Evolutionary conservation across 2,888 invertebrate genomes (phyloP), one percentile per base, ranked within the genome.

Genomic region (Euzophera pinguis): DNA sequence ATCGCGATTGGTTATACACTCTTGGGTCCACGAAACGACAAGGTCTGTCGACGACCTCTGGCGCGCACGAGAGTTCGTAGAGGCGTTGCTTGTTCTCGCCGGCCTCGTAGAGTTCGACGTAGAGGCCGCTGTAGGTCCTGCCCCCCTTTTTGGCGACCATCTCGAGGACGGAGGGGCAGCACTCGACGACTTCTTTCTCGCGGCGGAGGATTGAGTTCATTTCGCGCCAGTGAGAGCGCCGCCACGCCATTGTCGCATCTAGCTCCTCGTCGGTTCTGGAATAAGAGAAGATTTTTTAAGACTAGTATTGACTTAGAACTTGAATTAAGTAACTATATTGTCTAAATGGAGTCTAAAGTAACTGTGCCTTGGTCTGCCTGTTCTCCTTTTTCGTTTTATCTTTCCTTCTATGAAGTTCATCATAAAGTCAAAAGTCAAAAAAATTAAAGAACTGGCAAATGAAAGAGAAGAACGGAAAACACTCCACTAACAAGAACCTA

Each of bases 111-210:
- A 96, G 91, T 64, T 95, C 93, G 48, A 96, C 94, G 80, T 92
- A 93, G 71, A 93, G 91, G 54, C 93, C 94, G 62, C 93, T 91
- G 67, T 93, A 93, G 67, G 95, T 96, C 60, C 93, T 92, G 62
- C 96, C 97, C 50, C 95, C 95, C 58, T 91, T 91, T 48, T 96
- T 96, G 71, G 94, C 93, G 60, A 94, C 93, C 92, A 95, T 94
- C 79, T 95, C 95, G 66, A 93, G 90, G 48, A 94, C 92, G 27
- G 95, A 93, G 39, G 96, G 97, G 81, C 97, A 97, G 84, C 97
- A 97, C 74, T 96, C 95, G 55, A 93, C 92, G 32, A 89, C 87
- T 51, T 74, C 91, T 78, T 79, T 65, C 76, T 89, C 91, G 87
- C 73, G 92, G 92, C 56, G 82, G 64, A 95, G 83, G 62, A 93